Evolutionary conservation across 2,888 invertebrate species (phyloP).

Genomic region (Glaucopsyche alexis): DNA sequence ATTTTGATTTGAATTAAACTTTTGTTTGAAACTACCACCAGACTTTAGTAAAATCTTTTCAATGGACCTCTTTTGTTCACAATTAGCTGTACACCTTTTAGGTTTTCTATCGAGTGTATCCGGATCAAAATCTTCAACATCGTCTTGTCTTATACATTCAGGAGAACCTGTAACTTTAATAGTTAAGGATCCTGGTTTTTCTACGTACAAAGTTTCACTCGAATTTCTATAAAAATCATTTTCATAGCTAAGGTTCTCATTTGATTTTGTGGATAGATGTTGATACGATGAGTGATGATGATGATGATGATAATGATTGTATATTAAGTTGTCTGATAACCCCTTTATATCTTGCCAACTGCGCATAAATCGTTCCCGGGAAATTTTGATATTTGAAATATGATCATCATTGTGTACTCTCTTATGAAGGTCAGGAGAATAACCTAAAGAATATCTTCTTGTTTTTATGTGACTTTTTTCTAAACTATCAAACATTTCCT

Average conservation of each 20-base stretch:
- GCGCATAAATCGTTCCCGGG: slow-evolving; percentile 58
- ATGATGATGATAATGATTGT: slow-evolving; percentile 1
- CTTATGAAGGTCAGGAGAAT: slow-evolving; percentile 68
- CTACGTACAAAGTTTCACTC: slow-evolving; percentile 69
- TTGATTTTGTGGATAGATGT: slow-evolving; percentile 11
- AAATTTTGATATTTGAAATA: slow-evolving; percentile 48
- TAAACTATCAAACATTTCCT: slow-evolving; percentile 64
- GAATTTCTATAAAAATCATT: slow-evolving; percentile 86
- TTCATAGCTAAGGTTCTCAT: slow-evolving; percentile 58
- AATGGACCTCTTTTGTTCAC: slow-evolving; percentile 41
- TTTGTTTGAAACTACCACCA: slow-evolving; percentile 86
- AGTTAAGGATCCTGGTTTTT: slow-evolving; percentile 87
- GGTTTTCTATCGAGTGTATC: slow-evolving; percentile 91
- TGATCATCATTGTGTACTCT: slow-evolving; percentile 48
- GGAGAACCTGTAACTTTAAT: slow-evolving; percentile 90
- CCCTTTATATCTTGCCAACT: slow-evolving; percentile 70
- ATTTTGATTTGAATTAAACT: slow-evolving; percentile 57
- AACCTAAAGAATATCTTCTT: slow-evolving; percentile 66
- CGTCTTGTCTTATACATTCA: slow-evolving; percentile 82
- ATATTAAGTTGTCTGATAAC: slow-evolving; percentile 44
- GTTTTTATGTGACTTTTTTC: slow-evolving; percentile 57
- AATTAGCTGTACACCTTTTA: slow-evolving; percentile 42
- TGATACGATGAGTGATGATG: neutral
- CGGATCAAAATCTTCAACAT: slow-evolving; percentile 89
- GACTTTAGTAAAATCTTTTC: slow-evolving; percentile 82